Conservation (phyloP, 2,888 invertebrate genomes). For the Patella caerulea region DNA sequence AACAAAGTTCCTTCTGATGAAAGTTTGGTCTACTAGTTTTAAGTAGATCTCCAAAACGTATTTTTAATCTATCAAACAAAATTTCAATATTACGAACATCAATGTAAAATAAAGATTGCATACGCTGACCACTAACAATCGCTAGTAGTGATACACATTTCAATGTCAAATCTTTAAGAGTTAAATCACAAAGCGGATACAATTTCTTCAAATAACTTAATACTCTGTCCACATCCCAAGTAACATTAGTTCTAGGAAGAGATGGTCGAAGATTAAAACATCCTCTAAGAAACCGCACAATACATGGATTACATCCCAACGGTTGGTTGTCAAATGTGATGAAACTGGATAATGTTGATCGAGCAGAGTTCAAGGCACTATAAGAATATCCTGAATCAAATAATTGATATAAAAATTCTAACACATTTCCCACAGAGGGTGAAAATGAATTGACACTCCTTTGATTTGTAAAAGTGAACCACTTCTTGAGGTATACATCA, state of each 20-base stretch:
- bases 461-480: neutral
- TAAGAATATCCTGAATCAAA: neutral
- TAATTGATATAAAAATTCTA: neutral
- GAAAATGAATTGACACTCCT: neutral
- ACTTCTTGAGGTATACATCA: neutral
- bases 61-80: constrained; percentile 12
- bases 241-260: constrained; percentile 3
- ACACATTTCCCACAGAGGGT: neutral
- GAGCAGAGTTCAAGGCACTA: neutral
- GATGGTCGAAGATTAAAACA: constrained; percentile 26
- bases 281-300: constrained; percentile 28
- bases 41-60: constrained; percentile 23
- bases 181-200: neutral
- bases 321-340: neutral
- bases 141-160: constrained; percentile 11
- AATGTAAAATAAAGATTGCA: constrained; percentile 21
- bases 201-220: neutral
- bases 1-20: constrained; percentile 11
- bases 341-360: neutral
- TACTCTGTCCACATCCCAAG: constrained; percentile 19
- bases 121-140: constrained; percentile 20
- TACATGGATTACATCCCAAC: constrained; percentile 13
- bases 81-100: constrained; percentile 15
- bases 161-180: neutral
- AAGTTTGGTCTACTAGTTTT: constrained; percentile 25